Evolutionary conservation across 2,797 vertebrate genomes (phyloP).

Genomic region (Cynopterus sphinx): DNA sequence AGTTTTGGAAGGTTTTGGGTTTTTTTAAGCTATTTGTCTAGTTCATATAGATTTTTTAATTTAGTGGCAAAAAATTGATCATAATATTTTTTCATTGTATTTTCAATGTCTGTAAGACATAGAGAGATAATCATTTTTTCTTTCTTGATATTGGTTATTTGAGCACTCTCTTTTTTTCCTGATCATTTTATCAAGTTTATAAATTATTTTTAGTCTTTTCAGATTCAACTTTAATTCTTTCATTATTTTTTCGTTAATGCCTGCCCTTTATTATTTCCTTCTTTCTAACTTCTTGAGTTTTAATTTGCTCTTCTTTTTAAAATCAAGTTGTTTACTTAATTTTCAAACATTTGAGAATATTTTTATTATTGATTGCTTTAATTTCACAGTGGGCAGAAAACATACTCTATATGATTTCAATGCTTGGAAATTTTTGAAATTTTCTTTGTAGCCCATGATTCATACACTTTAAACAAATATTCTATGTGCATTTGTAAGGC

Average conservation of each 20-base stretch:
- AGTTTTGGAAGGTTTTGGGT: background rate
- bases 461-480: background rate
- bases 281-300: background rate
- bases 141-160: background rate
- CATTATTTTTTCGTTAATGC: slow-evolving; percentile 9
- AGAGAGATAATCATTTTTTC: background rate
- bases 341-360: background rate
- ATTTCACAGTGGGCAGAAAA: background rate
- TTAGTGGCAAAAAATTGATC: background rate
- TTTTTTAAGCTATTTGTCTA: background rate
- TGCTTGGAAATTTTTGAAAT: background rate
- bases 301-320: background rate
- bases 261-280: background rate
- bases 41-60: background rate
- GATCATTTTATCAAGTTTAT: background rate
- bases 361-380: background rate
- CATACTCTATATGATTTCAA: background rate
- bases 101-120: background rate
- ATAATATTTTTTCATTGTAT: background rate
- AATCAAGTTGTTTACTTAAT: background rate
- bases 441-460: background rate
- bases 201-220: background rate
- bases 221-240: background rate
- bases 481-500: background rate
- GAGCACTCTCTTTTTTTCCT: background rate